Evolutionary conservation across 2,888 invertebrate genomes (phyloP), one percentile per base, ranked within the genome.

Genomic region (Alitta virens): DNA sequence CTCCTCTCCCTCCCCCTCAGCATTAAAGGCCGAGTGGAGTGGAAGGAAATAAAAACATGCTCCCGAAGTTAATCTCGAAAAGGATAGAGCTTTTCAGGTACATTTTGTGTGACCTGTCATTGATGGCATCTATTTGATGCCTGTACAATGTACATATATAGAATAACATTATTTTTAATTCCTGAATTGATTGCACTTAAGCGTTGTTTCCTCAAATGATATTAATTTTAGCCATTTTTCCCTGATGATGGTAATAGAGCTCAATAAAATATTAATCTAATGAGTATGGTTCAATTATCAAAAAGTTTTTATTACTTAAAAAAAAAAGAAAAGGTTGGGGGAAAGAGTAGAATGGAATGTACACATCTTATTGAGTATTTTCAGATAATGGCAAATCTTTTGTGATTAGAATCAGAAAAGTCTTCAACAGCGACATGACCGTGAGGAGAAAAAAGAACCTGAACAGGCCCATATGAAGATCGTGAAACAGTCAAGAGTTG

Each of bases 401-500:
- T 66, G 18, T 62, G n/a, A n/a, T n/a, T n/a, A 82, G 80, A 67
- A 74, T 52, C 78, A 81, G 68, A 72, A 73, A n/a, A 73, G 68
- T 57, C 68, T 72, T 52, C 81, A 82, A 69, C 72, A 75, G 60
- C 72, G 76, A 63, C 71, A 69, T 50, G 81, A 83, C 40, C 71
- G 72, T n/a, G n/a, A n/a, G 26, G 81, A 82, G 40, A 75, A 72
- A 25, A 72, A 72, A 56, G 79, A 80, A 56, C 63, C 76, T 58
- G 82, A 82, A 67, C 82, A 82, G 63, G 81, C 80, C 43, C 84
- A 85, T 60, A 75, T 77, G 33, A 84, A 84, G 81, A 85, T 77
- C 74, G 83, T 82, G 76, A 87, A 75, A 83, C 86, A 83, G 66
- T 83, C 76, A 78, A n/a, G 86, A 84, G 69, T 77, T 72, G 33